Conservation (phyloP, 2,113 vertebrate genomes). For the Galemys pyrenaicus region DNA sequence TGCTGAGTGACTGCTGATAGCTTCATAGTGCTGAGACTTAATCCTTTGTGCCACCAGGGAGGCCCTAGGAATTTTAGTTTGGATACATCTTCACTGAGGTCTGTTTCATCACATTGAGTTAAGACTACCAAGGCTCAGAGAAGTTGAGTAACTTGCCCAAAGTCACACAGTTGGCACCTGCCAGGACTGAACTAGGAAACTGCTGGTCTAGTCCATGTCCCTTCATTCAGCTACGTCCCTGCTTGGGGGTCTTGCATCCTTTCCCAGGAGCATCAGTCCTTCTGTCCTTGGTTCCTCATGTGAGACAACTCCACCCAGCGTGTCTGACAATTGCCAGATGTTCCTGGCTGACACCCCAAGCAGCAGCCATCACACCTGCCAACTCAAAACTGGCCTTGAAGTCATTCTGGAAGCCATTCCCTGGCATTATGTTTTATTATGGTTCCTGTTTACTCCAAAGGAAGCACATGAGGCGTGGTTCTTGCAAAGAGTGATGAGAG, state of each 20-base stretch:
- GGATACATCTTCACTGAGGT: neutral
- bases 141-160: neutral
- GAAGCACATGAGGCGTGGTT: neutral
- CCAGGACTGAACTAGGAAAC: neutral
- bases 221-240: neutral
- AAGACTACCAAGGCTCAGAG: neutral
- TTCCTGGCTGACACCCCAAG: neutral
- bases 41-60: no score
- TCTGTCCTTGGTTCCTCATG: neutral
- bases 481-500: neutral
- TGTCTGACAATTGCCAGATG: neutral
- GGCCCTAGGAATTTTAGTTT: slow-evolving; percentile 28
- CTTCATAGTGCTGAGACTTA: no score
- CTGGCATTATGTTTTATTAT: neutral
- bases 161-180: neutral
- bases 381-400: neutral
- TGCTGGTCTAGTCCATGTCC: neutral
- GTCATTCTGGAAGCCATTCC: neutral
- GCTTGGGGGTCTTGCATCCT: neutral
- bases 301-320: neutral
- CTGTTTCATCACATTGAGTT: neutral
- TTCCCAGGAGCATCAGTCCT: neutral
- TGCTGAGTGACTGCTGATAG: no score
- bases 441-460: slow-evolving; percentile 30
- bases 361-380: neutral